These are phyloP conservation scores for Protophormia terraenovae DNA, from an alignment of 2,888 invertebrate species.

Conservation along the genomic window DNA sequence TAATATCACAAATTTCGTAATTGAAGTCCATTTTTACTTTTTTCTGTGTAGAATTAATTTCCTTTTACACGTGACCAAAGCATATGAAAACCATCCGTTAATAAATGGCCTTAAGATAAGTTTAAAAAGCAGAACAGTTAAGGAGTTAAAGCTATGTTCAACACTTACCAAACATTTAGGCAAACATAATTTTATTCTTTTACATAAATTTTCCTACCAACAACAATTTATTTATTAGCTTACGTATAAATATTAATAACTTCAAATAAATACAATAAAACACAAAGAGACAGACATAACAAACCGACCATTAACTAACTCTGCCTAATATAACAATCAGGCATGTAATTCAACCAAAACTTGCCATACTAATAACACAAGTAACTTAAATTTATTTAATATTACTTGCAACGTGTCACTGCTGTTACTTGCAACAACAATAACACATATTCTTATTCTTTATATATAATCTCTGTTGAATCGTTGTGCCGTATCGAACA, in stretches of 20 bases:
- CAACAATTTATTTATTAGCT: conserved; percentile 5
- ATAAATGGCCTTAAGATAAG: no score
- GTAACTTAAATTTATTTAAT: conserved; percentile 31
- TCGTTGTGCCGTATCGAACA: neutral
- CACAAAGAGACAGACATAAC: conserved; percentile 6
- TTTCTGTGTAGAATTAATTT: conserved; percentile 55
- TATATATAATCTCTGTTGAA: neutral
- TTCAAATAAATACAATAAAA: conserved; percentile 1
- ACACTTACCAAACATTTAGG: no score
- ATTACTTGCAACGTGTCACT: conserved; percentile 35
- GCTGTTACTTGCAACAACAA: neutral
- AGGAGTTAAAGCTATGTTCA: neutral
- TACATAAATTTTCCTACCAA: no score
- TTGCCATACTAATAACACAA: neutral
- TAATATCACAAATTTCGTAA: no score
- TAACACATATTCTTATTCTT: neutral
- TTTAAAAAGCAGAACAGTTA: neutral
- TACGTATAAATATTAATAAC: conserved; percentile 45
- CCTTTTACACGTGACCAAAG: conserved; percentile 34
- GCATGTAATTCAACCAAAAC: conserved; percentile 20
- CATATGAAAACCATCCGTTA: neutral
- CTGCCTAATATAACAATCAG: neutral
- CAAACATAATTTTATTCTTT: no score
- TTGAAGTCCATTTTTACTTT: no score
- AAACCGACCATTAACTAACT: conserved; percentile 29